Evolutionary conservation across 2,797 vertebrate genomes (phyloP).

Genomic region (Delichon dasypus): DNA sequence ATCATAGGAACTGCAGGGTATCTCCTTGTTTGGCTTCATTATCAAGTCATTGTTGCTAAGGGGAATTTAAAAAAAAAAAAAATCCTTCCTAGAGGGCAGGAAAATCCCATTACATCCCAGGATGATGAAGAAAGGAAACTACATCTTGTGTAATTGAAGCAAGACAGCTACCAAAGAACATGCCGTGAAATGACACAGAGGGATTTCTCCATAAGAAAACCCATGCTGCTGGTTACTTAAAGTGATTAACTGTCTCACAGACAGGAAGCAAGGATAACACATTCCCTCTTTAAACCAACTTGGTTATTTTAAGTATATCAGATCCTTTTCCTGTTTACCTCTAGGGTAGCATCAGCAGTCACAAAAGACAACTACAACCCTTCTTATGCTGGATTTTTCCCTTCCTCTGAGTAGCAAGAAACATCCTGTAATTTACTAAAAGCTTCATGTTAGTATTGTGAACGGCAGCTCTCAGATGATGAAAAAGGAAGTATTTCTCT

Average conservation of each 20-base stretch:
- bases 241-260: slow-evolving; percentile 72
- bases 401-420: not conserved
- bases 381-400: not conserved
- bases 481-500: slow-evolving; percentile 17
- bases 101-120: slow-evolving; percentile 59
- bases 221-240: not conserved
- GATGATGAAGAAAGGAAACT: slow-evolving; percentile 65
- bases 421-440: not conserved
- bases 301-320: not conserved
- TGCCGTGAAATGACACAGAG: slow-evolving; percentile 53
- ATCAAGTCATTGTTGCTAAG: slow-evolving; percentile 53
- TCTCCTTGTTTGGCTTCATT: slow-evolving; percentile 62
- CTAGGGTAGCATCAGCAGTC: not conserved
- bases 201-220: slow-evolving; percentile 35
- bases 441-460: not conserved
- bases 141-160: slow-evolving; percentile 52
- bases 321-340: slow-evolving; percentile 74
- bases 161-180: slow-evolving; percentile 24
- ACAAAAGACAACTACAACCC: not conserved
- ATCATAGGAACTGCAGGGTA: slow-evolving; percentile 51
- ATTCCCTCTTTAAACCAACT: slow-evolving; percentile 20
- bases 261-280: slow-evolving; percentile 45
- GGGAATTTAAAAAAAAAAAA: slow-evolving; percentile 7
- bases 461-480: not conserved
- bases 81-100: slow-evolving; percentile 44